Base-by-base conservation (phyloP, 2,888 invertebrate species). In the Dorcus hopei region DNA sequence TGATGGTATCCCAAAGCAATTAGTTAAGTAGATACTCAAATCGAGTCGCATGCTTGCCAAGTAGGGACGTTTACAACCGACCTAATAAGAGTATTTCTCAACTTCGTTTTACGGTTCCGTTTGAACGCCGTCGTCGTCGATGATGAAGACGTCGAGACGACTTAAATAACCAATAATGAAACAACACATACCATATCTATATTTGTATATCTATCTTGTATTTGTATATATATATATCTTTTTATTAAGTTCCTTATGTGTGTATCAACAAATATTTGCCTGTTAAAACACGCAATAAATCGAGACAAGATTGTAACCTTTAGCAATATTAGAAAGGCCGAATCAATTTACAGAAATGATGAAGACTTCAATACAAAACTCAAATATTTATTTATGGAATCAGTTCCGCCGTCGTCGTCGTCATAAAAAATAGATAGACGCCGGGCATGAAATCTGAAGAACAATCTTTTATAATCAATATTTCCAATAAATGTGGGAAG, bases 11-110 rank as follows among this genome's bases (percentile, higher is more conserved):
- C 63, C 58, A 62, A 64, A 64, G 66, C 67, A 69, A 69, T 69
- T 69, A 69, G 67, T 66, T 69, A 69, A 69, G 69, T 69, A 67
- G 67, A 64, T 62, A 64, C 64, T 61, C 66, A 61, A 66, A 53
- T 11, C 50, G 58, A 48, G 42, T 66, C 61, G 64, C 66, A 65
- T 68, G 67, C 65, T 63, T 67, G 63, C 65, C 61, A 65, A 64
- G 61, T 58, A 61, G 57, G 52, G 58, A 61, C 62, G 55, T 65
- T 63, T 63, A 63, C 61, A 61, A 59, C 61, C 63, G 60, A 49
- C 40, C 42, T 45, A 51, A 56, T 39, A 19, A 9, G 45, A 39
- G 50, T 45, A 56, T 56, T 56, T 55, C 42, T 41, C 54, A 16
- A 50, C 50, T 43, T 50, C 49, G n/a, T 51, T 39, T 45, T 19